Evolutionary conservation across 2,797 vertebrate genomes (phyloP).

Genomic region (Hemibagrus guttatus): DNA sequence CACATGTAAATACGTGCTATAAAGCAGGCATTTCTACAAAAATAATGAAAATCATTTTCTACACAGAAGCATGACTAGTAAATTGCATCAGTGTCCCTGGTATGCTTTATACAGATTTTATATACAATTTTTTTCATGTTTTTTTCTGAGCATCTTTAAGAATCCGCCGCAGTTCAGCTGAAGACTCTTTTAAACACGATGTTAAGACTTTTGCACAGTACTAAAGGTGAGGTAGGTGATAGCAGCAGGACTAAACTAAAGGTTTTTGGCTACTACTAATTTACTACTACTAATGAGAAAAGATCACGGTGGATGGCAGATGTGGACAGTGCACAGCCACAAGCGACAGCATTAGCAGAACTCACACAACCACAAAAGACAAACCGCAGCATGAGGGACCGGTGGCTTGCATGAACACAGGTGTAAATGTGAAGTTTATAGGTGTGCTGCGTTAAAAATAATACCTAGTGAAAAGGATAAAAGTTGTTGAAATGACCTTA

Average conservation of each 20-base stretch:
- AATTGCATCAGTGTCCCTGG: not conserved
- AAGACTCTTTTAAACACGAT: not conserved
- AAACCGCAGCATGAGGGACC: not conserved
- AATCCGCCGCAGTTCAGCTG: not conserved
- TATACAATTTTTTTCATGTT: not conserved
- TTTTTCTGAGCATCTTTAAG: not conserved
- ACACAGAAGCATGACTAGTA: not conserved
- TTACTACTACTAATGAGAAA: not conserved
- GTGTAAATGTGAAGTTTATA: not conserved
- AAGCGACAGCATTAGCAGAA: not conserved
- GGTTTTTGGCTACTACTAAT: not conserved
- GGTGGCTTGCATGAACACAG: not conserved
- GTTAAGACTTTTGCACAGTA: not conserved
- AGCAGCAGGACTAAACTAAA: too few relatives aligned
- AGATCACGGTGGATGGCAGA: not conserved
- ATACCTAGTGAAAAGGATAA: not conserved
- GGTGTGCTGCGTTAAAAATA: not conserved
- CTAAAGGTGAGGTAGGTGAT: too few relatives aligned
- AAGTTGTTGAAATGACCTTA: not conserved
- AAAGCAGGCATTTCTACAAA: not conserved
- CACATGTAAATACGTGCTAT: not conserved
- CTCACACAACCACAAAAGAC: not conserved
- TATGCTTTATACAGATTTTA: not conserved
- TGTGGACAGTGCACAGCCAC: not conserved
- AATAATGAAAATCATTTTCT: not conserved